Conservation (phyloP, 2,113 vertebrate species). For the Rhineura floridana region DNA sequence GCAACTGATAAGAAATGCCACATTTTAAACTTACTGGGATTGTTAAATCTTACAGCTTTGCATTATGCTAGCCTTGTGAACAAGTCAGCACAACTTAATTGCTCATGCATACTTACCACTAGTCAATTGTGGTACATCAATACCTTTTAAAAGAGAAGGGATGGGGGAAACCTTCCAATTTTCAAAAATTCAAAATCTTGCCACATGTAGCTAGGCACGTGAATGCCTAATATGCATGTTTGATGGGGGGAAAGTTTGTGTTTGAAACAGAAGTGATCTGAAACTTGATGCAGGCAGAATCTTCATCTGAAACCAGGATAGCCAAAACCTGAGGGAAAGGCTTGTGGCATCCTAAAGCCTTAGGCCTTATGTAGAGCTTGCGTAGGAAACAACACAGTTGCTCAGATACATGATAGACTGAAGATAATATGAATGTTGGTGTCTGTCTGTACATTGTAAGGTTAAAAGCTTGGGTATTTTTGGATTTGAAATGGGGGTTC, state of each 20-base stretch:
- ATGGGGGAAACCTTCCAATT: not conserved
- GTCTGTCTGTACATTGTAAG: not conserved
- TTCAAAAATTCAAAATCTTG: not conserved
- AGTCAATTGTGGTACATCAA: not conserved
- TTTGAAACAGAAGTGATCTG: not conserved
- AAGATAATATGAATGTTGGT: not conserved
- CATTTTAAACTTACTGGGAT: not conserved
- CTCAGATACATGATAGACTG: not conserved
- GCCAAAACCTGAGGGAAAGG: not conserved
- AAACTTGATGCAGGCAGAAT: too few relatives aligned
- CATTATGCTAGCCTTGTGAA: not conserved
- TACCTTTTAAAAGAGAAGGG: not conserved
- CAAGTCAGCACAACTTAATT: not conserved
- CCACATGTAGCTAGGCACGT: not conserved
- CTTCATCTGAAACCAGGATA: not conserved
- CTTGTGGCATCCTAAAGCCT: not conserved
- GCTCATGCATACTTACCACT: not conserved
- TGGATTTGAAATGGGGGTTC: too few relatives aligned
- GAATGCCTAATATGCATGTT: not conserved
- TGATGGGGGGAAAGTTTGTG: not conserved
- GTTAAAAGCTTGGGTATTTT: too few relatives aligned
- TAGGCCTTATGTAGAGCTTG: not conserved
- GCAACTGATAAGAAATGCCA: not conserved
- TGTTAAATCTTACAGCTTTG: not conserved
- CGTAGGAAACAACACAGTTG: not conserved